phyloP scores from a whole-genome alignment of 2,113 vertebrate species.

The Camelus dromedarius region DNA sequence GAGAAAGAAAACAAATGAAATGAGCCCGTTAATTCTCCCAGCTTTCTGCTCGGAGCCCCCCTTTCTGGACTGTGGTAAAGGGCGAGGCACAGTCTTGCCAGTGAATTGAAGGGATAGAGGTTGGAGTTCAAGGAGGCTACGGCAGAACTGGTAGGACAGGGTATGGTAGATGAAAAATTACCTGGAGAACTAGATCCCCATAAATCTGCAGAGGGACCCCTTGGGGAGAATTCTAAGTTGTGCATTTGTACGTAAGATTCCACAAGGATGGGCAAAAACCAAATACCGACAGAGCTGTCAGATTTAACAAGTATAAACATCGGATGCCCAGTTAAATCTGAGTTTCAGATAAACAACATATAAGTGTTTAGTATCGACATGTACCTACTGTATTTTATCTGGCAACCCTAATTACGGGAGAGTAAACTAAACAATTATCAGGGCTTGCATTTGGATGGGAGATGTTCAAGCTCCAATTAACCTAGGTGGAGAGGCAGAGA shows the following conservation, averaged over 20 bases:
- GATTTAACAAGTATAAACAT: constrained; percentile 13
- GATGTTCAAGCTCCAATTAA: not conserved
- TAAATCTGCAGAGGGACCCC: not conserved
- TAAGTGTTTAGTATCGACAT: not conserved
- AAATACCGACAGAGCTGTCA: not conserved
- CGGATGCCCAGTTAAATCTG: not conserved
- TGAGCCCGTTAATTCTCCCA: not conserved
- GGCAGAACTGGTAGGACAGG: not conserved
- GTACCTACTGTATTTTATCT: not conserved
- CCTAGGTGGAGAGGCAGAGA: not conserved
- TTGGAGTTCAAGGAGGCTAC: not conserved
- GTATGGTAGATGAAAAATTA: not conserved
- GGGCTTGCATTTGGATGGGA: not conserved
- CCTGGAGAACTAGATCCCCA: not conserved
- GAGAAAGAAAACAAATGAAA: not conserved
- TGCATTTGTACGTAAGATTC: not conserved
- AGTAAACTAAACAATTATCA: not conserved
- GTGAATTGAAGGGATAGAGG: not conserved
- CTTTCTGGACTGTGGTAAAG: not conserved
- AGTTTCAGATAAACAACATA: not conserved
- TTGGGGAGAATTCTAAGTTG: not conserved
- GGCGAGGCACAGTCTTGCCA: not conserved
- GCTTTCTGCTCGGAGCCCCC: not conserved
- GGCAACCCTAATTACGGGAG: not conserved
- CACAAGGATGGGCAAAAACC: not conserved